These are phyloP conservation scores for Metellina segmentata DNA, from an alignment of 2,888 invertebrate species.

Conservation along the genomic window DNA sequence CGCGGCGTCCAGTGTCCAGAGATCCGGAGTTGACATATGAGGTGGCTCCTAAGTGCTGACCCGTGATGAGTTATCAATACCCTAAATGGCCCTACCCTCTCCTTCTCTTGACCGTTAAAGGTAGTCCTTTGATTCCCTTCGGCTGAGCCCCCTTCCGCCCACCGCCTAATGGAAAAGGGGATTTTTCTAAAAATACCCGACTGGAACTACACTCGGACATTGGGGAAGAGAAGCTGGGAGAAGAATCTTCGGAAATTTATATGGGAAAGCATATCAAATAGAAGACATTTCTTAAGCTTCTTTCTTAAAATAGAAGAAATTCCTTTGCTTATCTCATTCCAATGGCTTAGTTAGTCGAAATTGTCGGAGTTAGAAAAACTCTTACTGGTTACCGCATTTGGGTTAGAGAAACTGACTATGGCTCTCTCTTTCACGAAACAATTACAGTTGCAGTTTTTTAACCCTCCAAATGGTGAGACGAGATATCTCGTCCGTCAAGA, in stretches of 20 bases:
- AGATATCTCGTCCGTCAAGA: too few species aligned
- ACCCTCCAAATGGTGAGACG: too few species aligned
- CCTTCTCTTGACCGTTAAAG: constrained; percentile 63
- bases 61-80: constrained; percentile 76
- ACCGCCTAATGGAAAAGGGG: constrained; percentile 38
- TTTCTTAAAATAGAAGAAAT: background rate
- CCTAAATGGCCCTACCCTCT: constrained; percentile 65
- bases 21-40: constrained; percentile 64
- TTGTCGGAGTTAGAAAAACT: background rate
- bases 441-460: too few species aligned
- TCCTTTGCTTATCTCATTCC: background rate
- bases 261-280: background rate
- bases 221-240: background rate
- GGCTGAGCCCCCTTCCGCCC: constrained; percentile 33
- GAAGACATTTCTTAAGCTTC: background rate
- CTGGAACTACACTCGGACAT: too few species aligned
- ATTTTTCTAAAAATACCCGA: constrained; percentile 7
- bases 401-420: too few species aligned
- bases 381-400: too few species aligned
- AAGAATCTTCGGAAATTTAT: background rate
- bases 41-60: constrained; percentile 72
- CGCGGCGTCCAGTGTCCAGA: constrained; percentile 28
- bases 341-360: background rate
- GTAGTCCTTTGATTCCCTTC: constrained; percentile 41
- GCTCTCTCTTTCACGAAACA: too few species aligned